Evolutionary conservation across 2,113 vertebrate species (phyloP).

Genomic region (Gulo gulo): DNA sequence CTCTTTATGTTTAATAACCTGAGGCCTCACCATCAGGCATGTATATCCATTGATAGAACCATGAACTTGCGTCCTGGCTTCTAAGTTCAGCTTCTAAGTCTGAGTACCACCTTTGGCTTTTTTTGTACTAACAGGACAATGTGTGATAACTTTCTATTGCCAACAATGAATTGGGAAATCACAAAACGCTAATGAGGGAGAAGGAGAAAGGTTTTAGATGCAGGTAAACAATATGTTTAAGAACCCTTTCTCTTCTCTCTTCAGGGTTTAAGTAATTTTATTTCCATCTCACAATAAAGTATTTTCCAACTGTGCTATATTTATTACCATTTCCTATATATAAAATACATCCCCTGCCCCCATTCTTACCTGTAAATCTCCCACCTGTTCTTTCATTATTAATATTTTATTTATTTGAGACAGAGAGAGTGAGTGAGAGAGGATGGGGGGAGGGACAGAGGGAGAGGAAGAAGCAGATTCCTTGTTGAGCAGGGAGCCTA

Average conservation of each 20-base stretch:
- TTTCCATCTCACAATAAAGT: background rate
- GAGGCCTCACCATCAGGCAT: background rate
- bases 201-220: background rate
- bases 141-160: background rate
- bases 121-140: background rate
- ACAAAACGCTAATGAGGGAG: background rate
- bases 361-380: background rate
- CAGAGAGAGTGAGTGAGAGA: background rate
- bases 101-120: background rate
- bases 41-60: background rate
- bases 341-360: background rate
- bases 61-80: accelerated
- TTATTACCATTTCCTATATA: background rate
- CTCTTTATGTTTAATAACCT: background rate
- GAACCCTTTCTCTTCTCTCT: background rate
- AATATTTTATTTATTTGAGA: background rate
- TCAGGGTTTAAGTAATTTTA: background rate
- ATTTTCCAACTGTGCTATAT: background rate
- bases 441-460: background rate
- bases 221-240: background rate
- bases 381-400: background rate
- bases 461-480: background rate
- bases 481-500: background rate
- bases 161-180: background rate
- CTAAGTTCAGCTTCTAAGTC: background rate